These are phyloP conservation scores for Euspilapteryx auroguttella DNA, from an alignment of 2,888 invertebrate species.

Conservation along the genomic window DNA sequence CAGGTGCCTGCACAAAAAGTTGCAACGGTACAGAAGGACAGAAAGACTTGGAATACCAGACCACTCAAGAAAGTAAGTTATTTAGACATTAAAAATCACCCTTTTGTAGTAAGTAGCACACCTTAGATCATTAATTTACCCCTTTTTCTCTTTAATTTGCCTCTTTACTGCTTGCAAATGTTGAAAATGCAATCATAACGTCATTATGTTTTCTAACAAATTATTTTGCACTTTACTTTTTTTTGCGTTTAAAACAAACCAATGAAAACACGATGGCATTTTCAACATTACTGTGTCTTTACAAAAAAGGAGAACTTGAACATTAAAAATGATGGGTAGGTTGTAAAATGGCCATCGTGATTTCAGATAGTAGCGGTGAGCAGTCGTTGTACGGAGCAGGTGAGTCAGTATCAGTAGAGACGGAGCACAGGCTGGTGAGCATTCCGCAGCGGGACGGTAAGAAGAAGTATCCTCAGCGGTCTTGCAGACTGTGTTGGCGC, in stretches of 20 bases:
- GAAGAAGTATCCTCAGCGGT: constrained; percentile 55
- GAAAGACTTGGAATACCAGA: constrained; percentile 37
- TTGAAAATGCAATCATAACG: constrained; percentile 62
- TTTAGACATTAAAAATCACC: constrained; percentile 1
- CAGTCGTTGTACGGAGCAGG: constrained; percentile 52
- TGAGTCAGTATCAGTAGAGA: too few relatives aligned
- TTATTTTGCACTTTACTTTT: background rate
- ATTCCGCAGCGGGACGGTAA: constrained; percentile 59
- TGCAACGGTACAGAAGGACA: constrained; percentile 36
- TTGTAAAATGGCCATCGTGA: constrained; percentile 61
- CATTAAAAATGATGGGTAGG: too few relatives aligned
- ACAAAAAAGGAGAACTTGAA: too few relatives aligned
- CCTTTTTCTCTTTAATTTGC: too few relatives aligned
- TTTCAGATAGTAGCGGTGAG: constrained; percentile 56
- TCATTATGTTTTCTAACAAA: constrained; percentile 28
- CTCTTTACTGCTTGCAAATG: too few relatives aligned
- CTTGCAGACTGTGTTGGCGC: constrained; percentile 55
- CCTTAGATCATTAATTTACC: too few relatives aligned
- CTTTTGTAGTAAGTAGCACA: background rate
- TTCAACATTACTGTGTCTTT: constrained; percentile 36
- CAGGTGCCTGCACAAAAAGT: constrained; percentile 38
- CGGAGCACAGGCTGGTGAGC: constrained; percentile 44
- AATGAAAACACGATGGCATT: constrained; percentile 58
- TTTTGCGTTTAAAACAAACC: background rate
- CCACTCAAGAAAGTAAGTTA: constrained; percentile 52